Evolutionary conservation across 2,797 vertebrate species (phyloP), one percentile per base, ranked within the genome.

Genomic region (Danio jaintianensis): DNA sequence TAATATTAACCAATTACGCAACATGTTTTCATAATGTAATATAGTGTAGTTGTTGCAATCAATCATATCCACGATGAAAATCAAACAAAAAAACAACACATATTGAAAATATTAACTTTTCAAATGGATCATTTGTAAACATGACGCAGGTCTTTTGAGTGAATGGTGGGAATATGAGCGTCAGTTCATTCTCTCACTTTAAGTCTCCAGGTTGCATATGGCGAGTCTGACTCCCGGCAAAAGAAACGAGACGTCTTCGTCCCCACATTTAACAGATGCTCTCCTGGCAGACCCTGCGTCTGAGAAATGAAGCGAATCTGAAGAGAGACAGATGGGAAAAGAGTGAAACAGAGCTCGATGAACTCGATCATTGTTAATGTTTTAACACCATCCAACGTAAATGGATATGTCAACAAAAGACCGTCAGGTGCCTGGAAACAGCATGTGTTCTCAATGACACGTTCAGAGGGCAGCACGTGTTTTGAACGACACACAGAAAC

Each of bases 221-320:
- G 92, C 67, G 94, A 93, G 87, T 98, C 96, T 0, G 95, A 93
- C 89, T 97, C 96, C 93, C 92, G 95, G 91, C 95, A 95, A 92
- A 99, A 99, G 93, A 99, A 99, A 86, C 98, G 94, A 52, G 94
- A 90, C 0, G 98, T 98, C 93, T 99, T 99, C 4, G 97, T 98
- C 88, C 97, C 98, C 85, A 95, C 90, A 83, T 96, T 98, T 90
- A 99, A 88, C 86, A 99, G 91, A 86, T 97, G 96, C 84, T 99
- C 97, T 89, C 95, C 96, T 29, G 97, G 97, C 83, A 95, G 93
- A 85, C 98, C 97, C 95, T 99, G 98, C 53, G 98, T 99, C 95
- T 99, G 98, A 83, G 98, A 99, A 93, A 99, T 99, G 91, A 98
- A 99, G 93, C 98, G 97, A 91, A 99, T 99, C 98, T 99, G 91